Percentiles rank a stretch among this genome's conserved stretches.
Evolutionary conservation across 1,140 invertebrate species (phyloP).

Genomic region (Kradibia gibbosae): DNA sequence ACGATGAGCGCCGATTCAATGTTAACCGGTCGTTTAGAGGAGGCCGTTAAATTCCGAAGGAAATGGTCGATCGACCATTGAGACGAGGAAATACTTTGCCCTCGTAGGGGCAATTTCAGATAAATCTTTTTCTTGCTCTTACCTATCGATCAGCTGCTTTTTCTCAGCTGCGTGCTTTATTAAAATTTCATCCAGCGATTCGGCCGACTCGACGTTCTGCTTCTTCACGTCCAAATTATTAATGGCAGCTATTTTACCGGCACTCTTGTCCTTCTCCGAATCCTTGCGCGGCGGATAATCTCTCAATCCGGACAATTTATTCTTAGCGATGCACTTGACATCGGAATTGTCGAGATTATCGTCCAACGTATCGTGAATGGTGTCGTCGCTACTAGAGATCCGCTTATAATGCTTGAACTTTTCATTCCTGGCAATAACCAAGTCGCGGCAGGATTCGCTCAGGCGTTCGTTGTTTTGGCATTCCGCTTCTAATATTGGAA

Average conservation of each 20-base stretch:
- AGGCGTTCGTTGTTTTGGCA: conserved; percentile 57
- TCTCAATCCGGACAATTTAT: conserved; percentile 61
- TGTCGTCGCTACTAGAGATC: conserved; percentile 55
- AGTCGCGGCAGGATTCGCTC: conserved; percentile 61
- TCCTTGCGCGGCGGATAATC: conserved; percentile 67
- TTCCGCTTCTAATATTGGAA: conserved; percentile 51
- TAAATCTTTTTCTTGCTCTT: background rate
- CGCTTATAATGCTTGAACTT: conserved; percentile 53
- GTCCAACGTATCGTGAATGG: conserved; percentile 52
- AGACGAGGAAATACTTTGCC: too few species aligned
- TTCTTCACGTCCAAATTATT: conserved; percentile 51
- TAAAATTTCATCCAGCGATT: conserved; percentile 59
- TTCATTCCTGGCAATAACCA: conserved; percentile 58
- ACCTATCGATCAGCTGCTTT: conserved; percentile 52
- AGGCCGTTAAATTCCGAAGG: too few species aligned
- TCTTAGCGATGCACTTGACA: conserved; percentile 55
- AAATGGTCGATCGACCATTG: too few species aligned
- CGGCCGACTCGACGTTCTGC: conserved; percentile 41
- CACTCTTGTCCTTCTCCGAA: conserved; percentile 41
- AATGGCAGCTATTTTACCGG: conserved; percentile 48
- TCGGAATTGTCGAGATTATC: conserved; percentile 55
- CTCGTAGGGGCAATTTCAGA: background rate
- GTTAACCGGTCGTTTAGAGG: too few species aligned
- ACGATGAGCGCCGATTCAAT: too few species aligned
- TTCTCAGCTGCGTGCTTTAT: conserved; percentile 66